These are phyloP conservation scores for Rhabdornis inornatus DNA, from an alignment of 2,113 vertebrate genomes.

Conservation along the genomic window DNA sequence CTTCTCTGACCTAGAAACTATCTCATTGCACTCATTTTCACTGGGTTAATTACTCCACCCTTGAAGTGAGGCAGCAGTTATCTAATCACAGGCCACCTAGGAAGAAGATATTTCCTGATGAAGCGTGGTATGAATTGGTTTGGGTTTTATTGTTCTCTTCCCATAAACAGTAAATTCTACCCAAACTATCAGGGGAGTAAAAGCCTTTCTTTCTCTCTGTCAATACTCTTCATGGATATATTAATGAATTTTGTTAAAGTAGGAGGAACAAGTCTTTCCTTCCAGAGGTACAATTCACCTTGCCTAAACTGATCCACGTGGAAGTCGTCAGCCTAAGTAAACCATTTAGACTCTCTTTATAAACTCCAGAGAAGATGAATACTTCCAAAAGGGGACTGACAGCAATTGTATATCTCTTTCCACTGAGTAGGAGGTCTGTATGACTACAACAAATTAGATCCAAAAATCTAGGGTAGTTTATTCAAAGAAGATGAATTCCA, in stretches of 20 bases:
- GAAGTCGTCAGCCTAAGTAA: background rate
- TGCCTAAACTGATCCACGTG: background rate
- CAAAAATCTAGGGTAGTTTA: background rate
- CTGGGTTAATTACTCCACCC: background rate
- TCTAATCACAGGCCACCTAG: background rate
- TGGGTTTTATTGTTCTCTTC: background rate
- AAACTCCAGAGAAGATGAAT: background rate
- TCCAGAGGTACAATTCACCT: background rate
- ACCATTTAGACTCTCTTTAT: background rate
- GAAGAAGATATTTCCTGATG: background rate
- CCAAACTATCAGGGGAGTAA: background rate
- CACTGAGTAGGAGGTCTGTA: background rate
- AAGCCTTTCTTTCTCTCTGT: background rate
- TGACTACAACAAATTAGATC: background rate
- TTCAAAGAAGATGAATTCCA: background rate
- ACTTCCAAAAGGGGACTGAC: background rate
- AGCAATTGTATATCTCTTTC: background rate
- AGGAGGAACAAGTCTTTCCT: background rate
- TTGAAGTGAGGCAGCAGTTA: background rate
- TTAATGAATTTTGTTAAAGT: background rate
- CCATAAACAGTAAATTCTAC: background rate
- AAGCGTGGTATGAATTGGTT: background rate
- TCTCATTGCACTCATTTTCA: background rate
- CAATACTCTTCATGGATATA: background rate
- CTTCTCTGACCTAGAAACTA: background rate